Conservation (phyloP, 2,113 vertebrate species). For the Equus przewalskii region DNA sequence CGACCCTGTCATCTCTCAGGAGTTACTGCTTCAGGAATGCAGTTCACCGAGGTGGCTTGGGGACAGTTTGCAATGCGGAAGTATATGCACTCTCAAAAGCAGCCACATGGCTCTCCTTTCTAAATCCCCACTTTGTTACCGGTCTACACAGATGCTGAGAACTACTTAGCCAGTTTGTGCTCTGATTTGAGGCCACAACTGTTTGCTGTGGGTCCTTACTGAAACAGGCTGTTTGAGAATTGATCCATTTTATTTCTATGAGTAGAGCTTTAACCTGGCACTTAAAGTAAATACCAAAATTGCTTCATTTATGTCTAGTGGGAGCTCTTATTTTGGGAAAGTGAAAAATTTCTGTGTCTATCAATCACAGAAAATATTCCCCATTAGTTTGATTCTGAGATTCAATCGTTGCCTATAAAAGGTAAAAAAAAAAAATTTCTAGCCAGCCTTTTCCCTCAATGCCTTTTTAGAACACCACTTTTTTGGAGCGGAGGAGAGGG, state of each 20-base stretch:
- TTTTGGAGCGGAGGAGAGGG: not conserved
- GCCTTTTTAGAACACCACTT: not conserved
- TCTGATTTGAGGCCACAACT: not conserved
- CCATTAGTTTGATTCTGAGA: conserved; percentile 23
- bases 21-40: conserved; percentile 65
- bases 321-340: not conserved
- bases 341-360: not conserved
- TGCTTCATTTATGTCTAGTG: not conserved
- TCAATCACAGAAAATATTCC: not conserved
- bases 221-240: not conserved
- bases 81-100: not conserved
- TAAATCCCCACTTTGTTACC: not conserved
- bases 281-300: not conserved
- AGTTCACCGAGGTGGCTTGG: conserved; percentile 17
- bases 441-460: not conserved
- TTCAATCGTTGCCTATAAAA: not conserved
- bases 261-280: not conserved
- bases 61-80: not conserved
- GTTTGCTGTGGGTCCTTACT: not conserved
- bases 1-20: conserved; percentile 22
- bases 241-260: not conserved
- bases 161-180: not conserved
- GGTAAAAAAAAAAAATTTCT: not conserved
- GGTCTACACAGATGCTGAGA: not conserved
- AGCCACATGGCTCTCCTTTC: not conserved